Percentiles rank a stretch among this genome's conserved stretches.
These are phyloP conservation scores for Psilanteris sp. DNA, from an alignment of 1,140 invertebrate species.

Conservation along the genomic window DNA sequence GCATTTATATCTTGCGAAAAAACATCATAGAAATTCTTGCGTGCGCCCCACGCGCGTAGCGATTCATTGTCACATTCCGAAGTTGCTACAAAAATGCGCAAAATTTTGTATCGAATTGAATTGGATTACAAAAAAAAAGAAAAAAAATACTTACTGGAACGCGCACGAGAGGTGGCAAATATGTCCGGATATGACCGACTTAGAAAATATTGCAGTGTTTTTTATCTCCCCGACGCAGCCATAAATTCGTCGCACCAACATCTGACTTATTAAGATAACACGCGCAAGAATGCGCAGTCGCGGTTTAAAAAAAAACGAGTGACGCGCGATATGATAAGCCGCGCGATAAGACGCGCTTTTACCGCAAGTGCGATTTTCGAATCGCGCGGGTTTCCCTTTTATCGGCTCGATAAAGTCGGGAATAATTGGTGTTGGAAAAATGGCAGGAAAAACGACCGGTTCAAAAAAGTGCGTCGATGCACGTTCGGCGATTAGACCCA, in stretches of 20 bases:
- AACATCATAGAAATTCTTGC: too few species aligned
- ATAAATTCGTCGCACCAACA: constrained; percentile 32
- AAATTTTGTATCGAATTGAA: too few species aligned
- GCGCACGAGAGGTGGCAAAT: too few species aligned
- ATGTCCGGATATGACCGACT: too few species aligned
- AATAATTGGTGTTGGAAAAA: constrained; percentile 24
- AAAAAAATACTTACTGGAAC: too few species aligned
- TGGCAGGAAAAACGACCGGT: too few species aligned
- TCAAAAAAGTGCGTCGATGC: constrained; percentile 6
- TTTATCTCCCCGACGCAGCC: neutral
- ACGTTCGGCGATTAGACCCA: constrained; percentile 1
- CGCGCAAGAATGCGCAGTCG: constrained; percentile 1
- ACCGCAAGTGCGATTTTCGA: constrained; percentile 26
- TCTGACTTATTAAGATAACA: constrained; percentile 35
- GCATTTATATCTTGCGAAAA: too few species aligned
- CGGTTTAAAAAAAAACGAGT: constrained; percentile 34
- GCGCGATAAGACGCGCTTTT: constrained; percentile 13
- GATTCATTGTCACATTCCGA: too few species aligned
- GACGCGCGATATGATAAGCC: constrained; percentile 11
- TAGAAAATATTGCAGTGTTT: constrained; percentile 11
- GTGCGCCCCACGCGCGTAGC: too few species aligned
- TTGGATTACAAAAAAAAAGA: too few species aligned
- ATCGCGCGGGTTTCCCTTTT: constrained; percentile 60
- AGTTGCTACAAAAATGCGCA: too few species aligned
- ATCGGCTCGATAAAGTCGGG: constrained; percentile 23